Evolutionary conservation across 2,888 invertebrate species (phyloP), one percentile per base, ranked within the genome.

Genomic region (Oligia strigilis): DNA sequence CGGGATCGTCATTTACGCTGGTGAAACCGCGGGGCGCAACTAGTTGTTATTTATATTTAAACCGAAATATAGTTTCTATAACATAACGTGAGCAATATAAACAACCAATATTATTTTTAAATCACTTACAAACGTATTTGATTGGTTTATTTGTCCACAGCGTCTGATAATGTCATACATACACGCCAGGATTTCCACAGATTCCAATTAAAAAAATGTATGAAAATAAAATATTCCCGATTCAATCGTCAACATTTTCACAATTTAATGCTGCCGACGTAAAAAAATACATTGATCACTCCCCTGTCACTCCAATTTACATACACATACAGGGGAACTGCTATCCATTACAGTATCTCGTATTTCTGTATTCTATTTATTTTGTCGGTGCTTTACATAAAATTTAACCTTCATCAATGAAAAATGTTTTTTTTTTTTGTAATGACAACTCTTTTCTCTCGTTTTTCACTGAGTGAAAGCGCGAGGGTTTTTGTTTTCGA

Each of bases 231-330:
- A 73, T 13, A 71, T 76, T 76, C 14, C 23, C 13, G 29, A 83
- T 87, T 77, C 66, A 75, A 83, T 80, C 49, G 75, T 77, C 69
- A 77, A 74, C 84, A 70, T 83, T 83, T 79, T 79, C 67, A 75
- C 74, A 72, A 83, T 77, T 66, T 76, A 77, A 76, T 87, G 80
- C 67, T 74, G 84, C 64, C 55, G 70, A 80, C 74, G 71, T 65
- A 69, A 80, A 77, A 77, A 79, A 58, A 69, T 52, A 83, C 79
- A 78, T 84, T 75, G 75, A 84, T 87, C 80, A 86, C 78, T 77
- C 55, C n/a, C 62, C 65, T 70, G 84, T 84, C 77, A 84, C 80
- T 74, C 43, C 72, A 78, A 73, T 80, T 80, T 73, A 81, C 72
- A 77, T 80, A 77, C 74, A 81, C 73, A 77, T 80, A 77, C 72